Base-by-base conservation (phyloP, 2,797 vertebrate genomes). In the Yasuhikotakia modesta region DNA sequence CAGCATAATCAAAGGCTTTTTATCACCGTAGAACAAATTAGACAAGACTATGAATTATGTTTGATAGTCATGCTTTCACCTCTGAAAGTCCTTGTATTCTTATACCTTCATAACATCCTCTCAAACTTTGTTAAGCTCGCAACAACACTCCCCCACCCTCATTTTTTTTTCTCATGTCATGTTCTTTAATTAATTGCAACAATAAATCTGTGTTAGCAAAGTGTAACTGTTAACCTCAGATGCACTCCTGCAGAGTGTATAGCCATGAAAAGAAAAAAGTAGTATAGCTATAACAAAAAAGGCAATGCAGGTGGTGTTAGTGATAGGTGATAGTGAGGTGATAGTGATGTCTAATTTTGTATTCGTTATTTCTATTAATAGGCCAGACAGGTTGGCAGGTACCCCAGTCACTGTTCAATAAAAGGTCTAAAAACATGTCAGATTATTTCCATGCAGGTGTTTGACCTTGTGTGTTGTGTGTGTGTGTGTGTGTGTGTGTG, bases 1-100 rank as follows among this genome's bases (percentile, higher is more conserved):
- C 76, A 78, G 50, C 73, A 78, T 81, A 87, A 83, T 87, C 83
- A 87, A 83, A 79, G 78, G 81, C 84, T 79, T 85, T 85, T 83
- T 83, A 83, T 87, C 85, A 79, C 63, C 73, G 35, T 69, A 50
- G 70, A 77, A 80, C 79, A 84, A 87, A 87, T 87, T 84, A 83
- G 82, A 85, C 82, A 84, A 78, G 82, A 80, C 69, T 80, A 45
- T 87, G 74, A 81, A 82, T 84, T 82, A 83, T 81, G 73, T 70
- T 83, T 81, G 81, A 79, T 83, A 85, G 83, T 81, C 73, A 58
- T 79, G 79, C 61, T 46, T 78, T 86, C 83, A 84, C 85, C 85
- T 84, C 81, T 43, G 77, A 78, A 84, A 83, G 85, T 86, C 85
- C 77, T 84, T 86, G 81, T 67, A 64, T 76, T 81, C 81, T 66